A percentile compares a stretch with the other conserved stretches of the same genome.
Conservation (phyloP, 2,888 invertebrate genomes). For the Drosophila niveifrons region DNA sequence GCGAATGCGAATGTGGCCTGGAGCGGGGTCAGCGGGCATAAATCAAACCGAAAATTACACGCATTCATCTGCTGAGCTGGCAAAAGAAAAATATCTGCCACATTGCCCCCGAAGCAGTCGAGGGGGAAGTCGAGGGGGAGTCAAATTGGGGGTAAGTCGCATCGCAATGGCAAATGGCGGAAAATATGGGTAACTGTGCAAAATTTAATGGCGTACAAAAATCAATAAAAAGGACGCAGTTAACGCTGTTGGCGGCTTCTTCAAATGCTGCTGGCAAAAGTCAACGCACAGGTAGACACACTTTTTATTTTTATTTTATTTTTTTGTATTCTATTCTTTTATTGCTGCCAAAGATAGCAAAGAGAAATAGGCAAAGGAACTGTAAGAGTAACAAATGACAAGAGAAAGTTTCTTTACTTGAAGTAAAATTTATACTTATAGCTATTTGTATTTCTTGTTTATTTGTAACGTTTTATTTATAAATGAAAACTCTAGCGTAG, state of each 20-base stretch:
- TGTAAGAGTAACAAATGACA: too few species aligned
- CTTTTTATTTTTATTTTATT: background rate
- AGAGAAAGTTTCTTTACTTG: too few species aligned
- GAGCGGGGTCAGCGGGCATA: slow-evolving; percentile 77
- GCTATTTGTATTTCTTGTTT: background rate
- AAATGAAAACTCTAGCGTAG: background rate
- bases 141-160: slow-evolving; percentile 51
- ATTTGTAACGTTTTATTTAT: background rate
- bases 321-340: background rate
- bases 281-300: slow-evolving; percentile 44
- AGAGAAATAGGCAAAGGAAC: too few species aligned
- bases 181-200: slow-evolving; percentile 82
- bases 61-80: slow-evolving; percentile 83
- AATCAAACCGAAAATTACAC: slow-evolving; percentile 84
- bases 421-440: too few species aligned
- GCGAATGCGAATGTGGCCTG: slow-evolving; percentile 47
- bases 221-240: slow-evolving; percentile 74
- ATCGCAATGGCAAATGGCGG: slow-evolving; percentile 69
- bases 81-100: slow-evolving; percentile 79
- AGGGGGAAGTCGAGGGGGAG: slow-evolving; percentile 1
- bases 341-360: too few species aligned
- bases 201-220: slow-evolving; percentile 82
- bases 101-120: slow-evolving; percentile 59
- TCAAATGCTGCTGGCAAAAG: slow-evolving; percentile 7
- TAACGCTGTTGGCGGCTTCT: slow-evolving; percentile 33